Evolutionary conservation across 2,113 vertebrate species (phyloP), one percentile per base, ranked within the genome.

Genomic region (Nanorana parkeri): DNA sequence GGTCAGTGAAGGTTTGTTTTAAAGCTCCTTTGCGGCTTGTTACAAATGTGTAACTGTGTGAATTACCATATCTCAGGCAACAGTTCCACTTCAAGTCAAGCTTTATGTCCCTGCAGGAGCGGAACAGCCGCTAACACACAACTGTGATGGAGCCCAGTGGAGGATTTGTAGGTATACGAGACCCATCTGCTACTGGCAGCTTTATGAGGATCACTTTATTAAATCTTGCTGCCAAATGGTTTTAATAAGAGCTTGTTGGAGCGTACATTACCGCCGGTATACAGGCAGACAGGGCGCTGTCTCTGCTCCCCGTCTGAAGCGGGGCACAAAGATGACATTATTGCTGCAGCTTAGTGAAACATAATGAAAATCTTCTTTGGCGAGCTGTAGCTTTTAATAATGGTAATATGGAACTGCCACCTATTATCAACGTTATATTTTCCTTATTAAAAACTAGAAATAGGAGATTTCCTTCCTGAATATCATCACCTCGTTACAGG

Each of bases 191-290:
- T 63, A 29, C 28, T 32, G 78, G 64, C 56, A 52, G 78, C n/a
- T 81, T 81, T 81, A 63, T 71, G 56, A 71, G 67, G 8, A 51
- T n/a, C 17, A 54, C 58, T 81, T 81, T 81, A 80, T 63, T 64
- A 72, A 72, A 29, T 58, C 78, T 69, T 2, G 54, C 47, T 16
- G 36, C 68, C 78, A 64, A 81, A 52, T 54, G 78, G 32, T 71
- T 61, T 72, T 81, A 72, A 81, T 81, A 71, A 80, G 56, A 24
- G 20, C 51, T 67, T 19, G 47, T 10, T 28, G 47, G n/a, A 36
- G 64, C 64, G 47, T 55, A 17, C 2, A 51, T 13, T 55, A 23
- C 51, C 17, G 17, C 77, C 16, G 21, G 52, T 68, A 41, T 68
- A 20, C 28, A 63, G 21, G 32, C 55, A 4, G 32, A 63, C 41